These are phyloP conservation scores for Oligia fasciuncula DNA, from an alignment of 2,888 invertebrate genomes.

Conservation along the genomic window DNA sequence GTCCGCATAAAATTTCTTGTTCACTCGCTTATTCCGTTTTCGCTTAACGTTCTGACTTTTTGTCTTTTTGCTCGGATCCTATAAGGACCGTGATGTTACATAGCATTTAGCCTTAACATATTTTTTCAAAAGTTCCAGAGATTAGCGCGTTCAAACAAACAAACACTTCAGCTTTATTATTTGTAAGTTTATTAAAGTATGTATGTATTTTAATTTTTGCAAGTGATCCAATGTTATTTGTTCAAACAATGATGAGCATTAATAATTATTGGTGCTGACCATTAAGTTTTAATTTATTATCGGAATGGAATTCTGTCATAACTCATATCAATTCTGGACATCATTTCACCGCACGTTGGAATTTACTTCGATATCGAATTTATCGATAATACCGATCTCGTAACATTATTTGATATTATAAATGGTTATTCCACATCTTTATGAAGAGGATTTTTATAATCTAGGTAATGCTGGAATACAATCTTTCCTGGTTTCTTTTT, in stretches of 20 bases:
- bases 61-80: background rate
- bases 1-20: background rate
- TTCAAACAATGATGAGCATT: background rate
- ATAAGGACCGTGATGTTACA: background rate
- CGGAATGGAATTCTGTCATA: conserved; percentile 1
- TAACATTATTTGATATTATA: conserved; percentile 27
- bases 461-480: conserved; percentile 5
- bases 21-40: background rate
- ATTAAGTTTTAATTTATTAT: background rate
- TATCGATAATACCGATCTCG: conserved; percentile 22
- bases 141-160: background rate
- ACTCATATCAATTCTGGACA: conserved; percentile 22
- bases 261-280: background rate
- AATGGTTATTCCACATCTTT: conserved; percentile 25
- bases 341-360: conserved; percentile 15
- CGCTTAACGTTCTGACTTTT: background rate
- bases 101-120: background rate
- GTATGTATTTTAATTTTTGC: background rate
- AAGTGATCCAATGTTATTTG: background rate
- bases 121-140: background rate
- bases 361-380: conserved; percentile 39
- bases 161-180: background rate
- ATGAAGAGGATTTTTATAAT: conserved; percentile 1
- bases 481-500: background rate
- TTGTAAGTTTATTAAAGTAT: too few relatives aligned